A percentile compares a stretch with the other conserved stretches of the same genome.
phyloP scores from a whole-genome alignment of 2,888 invertebrate species.

The Schizotus pectinicornis region DNA sequence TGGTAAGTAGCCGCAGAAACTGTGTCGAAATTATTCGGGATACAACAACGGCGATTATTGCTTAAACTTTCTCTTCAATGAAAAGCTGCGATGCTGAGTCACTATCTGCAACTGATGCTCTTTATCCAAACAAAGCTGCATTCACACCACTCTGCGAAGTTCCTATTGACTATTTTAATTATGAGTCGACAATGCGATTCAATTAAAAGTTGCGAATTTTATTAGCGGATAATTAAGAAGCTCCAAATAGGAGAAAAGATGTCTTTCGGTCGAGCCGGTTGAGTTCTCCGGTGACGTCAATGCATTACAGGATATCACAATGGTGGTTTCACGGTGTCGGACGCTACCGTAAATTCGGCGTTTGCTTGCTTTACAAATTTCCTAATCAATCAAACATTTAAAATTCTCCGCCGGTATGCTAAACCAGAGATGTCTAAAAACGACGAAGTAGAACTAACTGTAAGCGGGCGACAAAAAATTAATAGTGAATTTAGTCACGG shows the following conservation, averaged over 20 bases:
- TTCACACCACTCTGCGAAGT: slow-evolving; percentile 1
- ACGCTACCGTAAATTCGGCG: too few species aligned
- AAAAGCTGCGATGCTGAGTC: slow-evolving; percentile 3
- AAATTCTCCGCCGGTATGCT: slow-evolving; percentile 12
- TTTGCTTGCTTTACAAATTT: too few species aligned
- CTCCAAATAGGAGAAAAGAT: slow-evolving; percentile 10
- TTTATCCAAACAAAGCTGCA: slow-evolving; percentile 8
- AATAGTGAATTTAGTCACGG: slow-evolving; percentile 15
- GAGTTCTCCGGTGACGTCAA: too few species aligned
- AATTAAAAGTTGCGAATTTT: slow-evolving; percentile 9
- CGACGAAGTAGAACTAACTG: slow-evolving; percentile 20
- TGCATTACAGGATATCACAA: too few species aligned
- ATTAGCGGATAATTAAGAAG: too few species aligned
- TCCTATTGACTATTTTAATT: slow-evolving; percentile 14
- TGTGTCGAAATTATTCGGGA: slow-evolving; percentile 25
- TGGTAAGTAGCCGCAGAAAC: slow-evolving; percentile 10
- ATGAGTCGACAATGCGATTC: slow-evolving; percentile 5
- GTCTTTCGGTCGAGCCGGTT: not conserved
- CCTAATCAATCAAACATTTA: not conserved
- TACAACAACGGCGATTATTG: not conserved
- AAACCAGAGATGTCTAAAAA: slow-evolving; percentile 6
- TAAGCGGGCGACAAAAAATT: slow-evolving; percentile 11
- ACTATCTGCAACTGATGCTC: slow-evolving; percentile 13
- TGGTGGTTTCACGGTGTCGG: too few species aligned
- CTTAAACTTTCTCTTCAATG: slow-evolving; percentile 18